Evolutionary conservation across 2,797 vertebrate species (phyloP).

Genomic region (Tarsius wallacei): DNA sequence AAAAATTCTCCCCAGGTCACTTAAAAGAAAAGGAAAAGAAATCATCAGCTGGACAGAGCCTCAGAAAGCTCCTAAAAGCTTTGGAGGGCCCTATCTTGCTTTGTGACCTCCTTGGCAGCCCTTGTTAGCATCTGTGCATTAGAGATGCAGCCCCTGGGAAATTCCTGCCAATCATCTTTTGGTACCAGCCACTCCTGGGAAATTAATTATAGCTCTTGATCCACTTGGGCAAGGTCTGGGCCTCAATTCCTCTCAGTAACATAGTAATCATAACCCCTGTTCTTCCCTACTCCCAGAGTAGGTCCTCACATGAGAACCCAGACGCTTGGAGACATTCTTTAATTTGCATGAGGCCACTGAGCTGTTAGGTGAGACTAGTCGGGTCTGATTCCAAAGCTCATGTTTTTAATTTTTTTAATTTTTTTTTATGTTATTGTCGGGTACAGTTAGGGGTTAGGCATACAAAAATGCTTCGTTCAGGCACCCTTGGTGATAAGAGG

Average conservation of each 20-base stretch:
- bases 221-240: neutral
- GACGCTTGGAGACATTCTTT: neutral
- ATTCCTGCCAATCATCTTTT: neutral
- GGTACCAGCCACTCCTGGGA: neutral
- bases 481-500: too few relatives aligned
- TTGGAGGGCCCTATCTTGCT: neutral
- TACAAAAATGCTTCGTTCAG: too few relatives aligned
- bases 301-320: neutral
- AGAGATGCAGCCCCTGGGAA: neutral
- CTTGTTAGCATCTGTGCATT: neutral
- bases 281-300: neutral
- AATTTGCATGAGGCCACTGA: conserved; percentile 27
- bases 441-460: too few relatives aligned
- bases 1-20: neutral
- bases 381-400: conserved; percentile 9
- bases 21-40: neutral
- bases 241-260: neutral
- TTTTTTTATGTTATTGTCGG: neutral
- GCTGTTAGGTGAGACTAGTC: neutral
- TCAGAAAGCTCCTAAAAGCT: neutral
- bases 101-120: neutral
- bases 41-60: neutral
- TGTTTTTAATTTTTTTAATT: too few relatives aligned
- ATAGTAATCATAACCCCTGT: neutral
- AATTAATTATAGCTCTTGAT: neutral